These are phyloP conservation scores for Epicampocera succincta DNA, from an alignment of 2,888 invertebrate genomes.

Conservation along the genomic window DNA sequence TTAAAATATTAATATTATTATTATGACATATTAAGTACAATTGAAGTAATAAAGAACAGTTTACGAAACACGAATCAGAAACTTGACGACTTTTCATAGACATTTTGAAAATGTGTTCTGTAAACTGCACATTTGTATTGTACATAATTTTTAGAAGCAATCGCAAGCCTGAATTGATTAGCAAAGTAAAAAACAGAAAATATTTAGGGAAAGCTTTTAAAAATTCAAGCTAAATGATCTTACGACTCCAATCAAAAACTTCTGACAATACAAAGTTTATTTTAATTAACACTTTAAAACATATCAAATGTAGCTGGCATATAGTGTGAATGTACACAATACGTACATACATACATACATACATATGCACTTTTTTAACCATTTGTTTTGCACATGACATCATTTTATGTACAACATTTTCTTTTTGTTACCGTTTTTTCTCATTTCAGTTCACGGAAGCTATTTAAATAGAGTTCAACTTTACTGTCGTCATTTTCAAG, in stretches of 20 bases:
- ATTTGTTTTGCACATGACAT: conserved; percentile 62
- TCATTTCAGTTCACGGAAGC: conserved; percentile 56
- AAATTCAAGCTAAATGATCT: conserved; percentile 1
- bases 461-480: conserved; percentile 61
- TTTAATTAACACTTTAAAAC: conserved; percentile 33
- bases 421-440: conserved; percentile 28
- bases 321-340: background rate
- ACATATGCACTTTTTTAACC: conserved; percentile 13
- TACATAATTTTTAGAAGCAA: too few species aligned
- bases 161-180: too few species aligned
- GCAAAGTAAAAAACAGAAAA: too few species aligned
- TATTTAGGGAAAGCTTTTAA: background rate
- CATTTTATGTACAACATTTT: conserved; percentile 47
- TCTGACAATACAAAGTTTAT: conserved; percentile 12
- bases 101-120: too few species aligned
- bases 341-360: too few species aligned
- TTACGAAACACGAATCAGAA: too few species aligned
- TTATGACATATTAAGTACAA: too few species aligned
- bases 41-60: too few species aligned
- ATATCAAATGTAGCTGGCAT: conserved; percentile 40
- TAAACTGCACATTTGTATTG: too few species aligned
- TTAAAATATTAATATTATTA: too few species aligned
- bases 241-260: background rate
- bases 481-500: conserved; percentile 65
- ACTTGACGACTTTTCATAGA: too few species aligned